phyloP scores from a whole-genome alignment of 2,797 vertebrate species.

The Pitangus sulphuratus region DNA sequence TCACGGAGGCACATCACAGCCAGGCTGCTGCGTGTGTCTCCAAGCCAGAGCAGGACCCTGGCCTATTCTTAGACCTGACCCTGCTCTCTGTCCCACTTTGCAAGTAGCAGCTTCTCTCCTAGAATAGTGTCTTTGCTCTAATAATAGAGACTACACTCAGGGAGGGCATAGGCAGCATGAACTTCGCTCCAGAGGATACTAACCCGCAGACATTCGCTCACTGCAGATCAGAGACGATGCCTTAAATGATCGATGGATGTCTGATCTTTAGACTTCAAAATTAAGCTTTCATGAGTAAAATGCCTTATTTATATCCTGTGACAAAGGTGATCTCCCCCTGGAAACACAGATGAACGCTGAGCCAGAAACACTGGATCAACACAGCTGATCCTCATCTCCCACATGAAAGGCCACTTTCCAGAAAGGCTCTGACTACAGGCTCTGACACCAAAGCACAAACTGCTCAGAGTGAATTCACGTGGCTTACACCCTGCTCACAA shows the following conservation, averaged over 20 bases:
- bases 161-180: not conserved
- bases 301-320: not conserved
- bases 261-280: not conserved
- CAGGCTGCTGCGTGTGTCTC: not conserved
- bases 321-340: not conserved
- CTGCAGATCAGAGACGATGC: not conserved
- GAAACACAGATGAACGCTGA: not conserved
- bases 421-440: not conserved
- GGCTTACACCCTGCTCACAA: not conserved
- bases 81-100: not conserved
- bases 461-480: not conserved
- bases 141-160: not conserved
- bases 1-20: accelerated
- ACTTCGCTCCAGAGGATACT: not conserved
- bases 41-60: not conserved
- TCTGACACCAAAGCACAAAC: not conserved
- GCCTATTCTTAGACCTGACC: constrained; percentile 43
- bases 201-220: not conserved
- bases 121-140: constrained; percentile 42
- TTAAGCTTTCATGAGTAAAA: not conserved
- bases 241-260: not conserved
- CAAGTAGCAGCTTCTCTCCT: constrained; percentile 6
- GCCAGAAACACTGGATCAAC: not conserved
- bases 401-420: not conserved
- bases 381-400: not conserved